Evolutionary conservation across 2,797 vertebrate genomes (phyloP).

Genomic region (Enteromius viviparus): DNA sequence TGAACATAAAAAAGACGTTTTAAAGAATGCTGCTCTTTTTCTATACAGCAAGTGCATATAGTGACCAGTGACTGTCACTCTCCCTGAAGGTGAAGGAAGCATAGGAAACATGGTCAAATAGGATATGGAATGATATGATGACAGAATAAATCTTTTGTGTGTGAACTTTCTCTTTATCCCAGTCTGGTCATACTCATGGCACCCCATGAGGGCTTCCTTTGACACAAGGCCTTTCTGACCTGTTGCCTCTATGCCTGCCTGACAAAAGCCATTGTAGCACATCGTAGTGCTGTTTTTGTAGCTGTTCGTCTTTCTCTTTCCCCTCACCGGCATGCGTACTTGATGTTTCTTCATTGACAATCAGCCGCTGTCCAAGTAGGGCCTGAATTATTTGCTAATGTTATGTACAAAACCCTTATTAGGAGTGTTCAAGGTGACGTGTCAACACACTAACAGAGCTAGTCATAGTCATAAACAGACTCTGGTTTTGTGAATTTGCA

Average conservation of each 20-base stretch:
- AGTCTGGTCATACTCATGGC: neutral
- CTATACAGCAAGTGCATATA: neutral
- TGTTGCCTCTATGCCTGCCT: conserved; percentile 43
- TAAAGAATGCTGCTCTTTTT: conserved; percentile 8
- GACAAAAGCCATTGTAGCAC: conserved; percentile 51
- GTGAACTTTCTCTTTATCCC: conserved; percentile 10
- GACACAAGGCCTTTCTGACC: conserved; percentile 21
- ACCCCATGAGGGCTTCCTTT: conserved; percentile 33
- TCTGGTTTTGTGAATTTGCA: conserved; percentile 4
- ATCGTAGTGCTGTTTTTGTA: conserved; percentile 25
- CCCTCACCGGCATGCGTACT: conserved; percentile 12
- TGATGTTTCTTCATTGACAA: conserved; percentile 47
- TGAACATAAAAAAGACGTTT: neutral
- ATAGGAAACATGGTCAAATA: neutral
- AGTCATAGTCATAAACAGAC: neutral
- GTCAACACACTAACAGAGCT: conserved; percentile 14
- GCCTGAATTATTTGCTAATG: conserved; percentile 35
- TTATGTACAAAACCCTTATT: conserved; percentile 13
- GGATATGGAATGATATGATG: neutral
- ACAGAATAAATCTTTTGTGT: neutral
- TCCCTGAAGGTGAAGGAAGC: neutral
- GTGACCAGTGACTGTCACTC: neutral
- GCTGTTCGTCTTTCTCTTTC: conserved; percentile 5
- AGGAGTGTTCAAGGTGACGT: neutral
- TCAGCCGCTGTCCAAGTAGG: conserved; percentile 44